Evolutionary conservation across 1,140 invertebrate species (phyloP).

Genomic region (Trichomalopsis sarcophagae): DNA sequence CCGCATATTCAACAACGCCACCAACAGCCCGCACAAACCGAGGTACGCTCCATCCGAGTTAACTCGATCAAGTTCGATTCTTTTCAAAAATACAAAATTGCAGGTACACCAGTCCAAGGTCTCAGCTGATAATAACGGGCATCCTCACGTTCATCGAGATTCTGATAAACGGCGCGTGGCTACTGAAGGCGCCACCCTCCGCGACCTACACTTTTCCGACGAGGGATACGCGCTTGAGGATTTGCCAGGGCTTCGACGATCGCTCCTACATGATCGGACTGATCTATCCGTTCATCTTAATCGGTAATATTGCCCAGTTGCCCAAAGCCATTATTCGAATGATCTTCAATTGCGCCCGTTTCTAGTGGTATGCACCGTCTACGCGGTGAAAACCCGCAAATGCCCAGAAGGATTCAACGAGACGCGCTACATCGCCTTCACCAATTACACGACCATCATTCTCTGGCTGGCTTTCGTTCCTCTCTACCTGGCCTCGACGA

Average conservation of each 20-base stretch:
- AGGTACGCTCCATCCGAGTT: too few relatives aligned
- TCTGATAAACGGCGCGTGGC: conserved; percentile 75
- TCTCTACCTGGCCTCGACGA: conserved; percentile 75
- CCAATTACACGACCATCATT: conserved; percentile 86
- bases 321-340: too few relatives aligned
- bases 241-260: conserved; percentile 75
- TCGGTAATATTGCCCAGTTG: conserved; percentile 58
- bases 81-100: too few relatives aligned
- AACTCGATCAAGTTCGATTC: too few relatives aligned
- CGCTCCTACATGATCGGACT: conserved; percentile 76
- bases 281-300: conserved; percentile 77
- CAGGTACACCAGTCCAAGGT: conserved; percentile 74
- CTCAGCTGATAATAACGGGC: conserved; percentile 76
- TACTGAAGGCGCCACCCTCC: conserved; percentile 72
- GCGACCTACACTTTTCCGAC: conserved; percentile 71
- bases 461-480: conserved; percentile 87
- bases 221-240: conserved; percentile 66
- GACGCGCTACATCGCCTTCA: conserved; percentile 84
- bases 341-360: neutral
- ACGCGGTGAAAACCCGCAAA: conserved; percentile 84
- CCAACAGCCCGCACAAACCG: conserved; percentile 65
- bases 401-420: conserved; percentile 88
- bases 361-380: conserved; percentile 80
- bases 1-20: conserved; percentile 75
- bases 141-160: conserved; percentile 76